Percentiles rank a stretch among this genome's conserved stretches.
Evolutionary conservation across 2,797 vertebrate genomes (phyloP).

Genomic region (Galaxias olidus): DNA sequence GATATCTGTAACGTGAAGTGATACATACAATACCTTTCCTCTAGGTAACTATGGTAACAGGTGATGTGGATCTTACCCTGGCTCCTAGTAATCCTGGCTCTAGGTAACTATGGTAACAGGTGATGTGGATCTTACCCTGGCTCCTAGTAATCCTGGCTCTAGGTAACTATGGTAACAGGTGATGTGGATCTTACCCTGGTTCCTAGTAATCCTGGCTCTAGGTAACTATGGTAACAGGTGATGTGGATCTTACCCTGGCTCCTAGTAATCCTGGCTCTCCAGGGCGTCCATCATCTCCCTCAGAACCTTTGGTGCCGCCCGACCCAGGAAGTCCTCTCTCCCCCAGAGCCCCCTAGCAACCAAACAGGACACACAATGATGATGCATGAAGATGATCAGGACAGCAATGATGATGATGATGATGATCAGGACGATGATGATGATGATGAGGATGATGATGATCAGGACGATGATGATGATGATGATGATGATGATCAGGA

Average conservation of each 20-base stretch:
- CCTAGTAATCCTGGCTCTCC: constrained; percentile 94
- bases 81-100: too few species aligned
- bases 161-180: background rate
- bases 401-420: background rate
- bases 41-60: too few species aligned
- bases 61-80: too few species aligned
- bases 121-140: too few species aligned
- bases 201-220: constrained; percentile 92
- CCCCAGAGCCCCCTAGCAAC: constrained; percentile 86
- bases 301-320: constrained; percentile 84
- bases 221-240: background rate
- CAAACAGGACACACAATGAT: background rate
- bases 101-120: background rate
- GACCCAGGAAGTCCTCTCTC: constrained; percentile 86
- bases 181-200: too few species aligned
- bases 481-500: background rate
- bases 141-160: too few species aligned
- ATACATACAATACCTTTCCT: too few species aligned
- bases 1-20: too few species aligned
- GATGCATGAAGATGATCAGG: background rate
- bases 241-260: constrained; percentile 90
- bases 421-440: background rate
- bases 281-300: constrained; percentile 88
- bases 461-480: background rate
- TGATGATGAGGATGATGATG: background rate